These are phyloP conservation scores for Podarcis lilfordi DNA, from an alignment of 2,797 vertebrate genomes.

Conservation along the genomic window DNA sequence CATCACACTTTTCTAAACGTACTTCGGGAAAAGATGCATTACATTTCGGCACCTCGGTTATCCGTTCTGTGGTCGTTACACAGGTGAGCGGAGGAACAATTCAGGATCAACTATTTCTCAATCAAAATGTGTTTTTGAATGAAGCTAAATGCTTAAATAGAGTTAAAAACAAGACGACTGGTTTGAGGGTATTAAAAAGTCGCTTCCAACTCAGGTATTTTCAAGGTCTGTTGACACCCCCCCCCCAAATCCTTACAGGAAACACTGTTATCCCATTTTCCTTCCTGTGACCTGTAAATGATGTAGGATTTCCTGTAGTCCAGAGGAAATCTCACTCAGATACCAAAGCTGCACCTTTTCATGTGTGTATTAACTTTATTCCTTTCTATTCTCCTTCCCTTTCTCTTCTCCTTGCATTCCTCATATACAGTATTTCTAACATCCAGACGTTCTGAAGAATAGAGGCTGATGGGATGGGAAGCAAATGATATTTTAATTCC, in stretches of 20 bases:
- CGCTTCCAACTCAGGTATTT: conserved; percentile 67
- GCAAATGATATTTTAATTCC: conserved; percentile 68
- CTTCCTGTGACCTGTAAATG: conserved; percentile 75
- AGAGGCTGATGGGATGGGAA: conserved; percentile 56
- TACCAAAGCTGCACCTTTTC: conserved; percentile 71
- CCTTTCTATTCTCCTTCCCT: neutral
- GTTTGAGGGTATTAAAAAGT: conserved; percentile 23
- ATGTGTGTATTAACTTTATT: conserved; percentile 58
- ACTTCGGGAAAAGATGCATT: neutral
- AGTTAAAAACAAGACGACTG: conserved; percentile 47
- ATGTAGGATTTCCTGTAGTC: conserved; percentile 77
- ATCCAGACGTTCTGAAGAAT: conserved; percentile 53
- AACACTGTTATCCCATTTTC: conserved; percentile 74
- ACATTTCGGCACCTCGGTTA: neutral
- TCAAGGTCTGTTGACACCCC: conserved; percentile 58
- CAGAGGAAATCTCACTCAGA: conserved; percentile 74
- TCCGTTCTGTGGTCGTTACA: neutral
- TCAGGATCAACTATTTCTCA: neutral
- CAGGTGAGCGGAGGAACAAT: neutral
- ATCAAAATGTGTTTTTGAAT: conserved; percentile 36
- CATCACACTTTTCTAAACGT: neutral
- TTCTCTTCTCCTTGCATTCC: conserved; percentile 15
- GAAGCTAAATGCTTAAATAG: conserved; percentile 45
- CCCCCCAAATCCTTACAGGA: conserved; percentile 67
- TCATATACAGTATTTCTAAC: conserved; percentile 34